Conservation (phyloP, 2,888 invertebrate genomes). For the Polietes domitor region DNA sequence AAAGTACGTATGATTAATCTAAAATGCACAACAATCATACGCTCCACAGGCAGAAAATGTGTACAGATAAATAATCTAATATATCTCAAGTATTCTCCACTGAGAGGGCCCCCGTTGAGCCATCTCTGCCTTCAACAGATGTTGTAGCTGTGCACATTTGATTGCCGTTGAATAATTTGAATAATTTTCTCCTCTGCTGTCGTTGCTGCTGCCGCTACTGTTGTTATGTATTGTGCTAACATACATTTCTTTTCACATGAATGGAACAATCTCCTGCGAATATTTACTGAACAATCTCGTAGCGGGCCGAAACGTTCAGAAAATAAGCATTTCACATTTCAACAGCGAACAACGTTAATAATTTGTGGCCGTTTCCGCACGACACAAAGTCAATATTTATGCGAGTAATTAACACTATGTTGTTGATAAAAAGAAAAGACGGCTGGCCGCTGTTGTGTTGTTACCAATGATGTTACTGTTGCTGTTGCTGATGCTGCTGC, state of each 20-base stretch:
- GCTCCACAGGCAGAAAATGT: too few relatives aligned
- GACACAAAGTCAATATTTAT: slow-evolving; percentile 57
- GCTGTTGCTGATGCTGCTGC: slow-evolving; percentile 48
- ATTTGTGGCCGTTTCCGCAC: slow-evolving; percentile 48
- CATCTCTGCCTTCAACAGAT: background rate
- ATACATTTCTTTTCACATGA: background rate
- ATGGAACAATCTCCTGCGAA: background rate
- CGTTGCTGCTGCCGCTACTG: too few relatives aligned
- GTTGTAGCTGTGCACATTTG: background rate
- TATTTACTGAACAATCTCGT: background rate
- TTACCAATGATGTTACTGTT: too few relatives aligned
- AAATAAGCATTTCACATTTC: slow-evolving; percentile 21
- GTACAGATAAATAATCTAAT: too few relatives aligned
- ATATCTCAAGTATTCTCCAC: too few relatives aligned
- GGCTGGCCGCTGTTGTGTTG: slow-evolving; percentile 44
- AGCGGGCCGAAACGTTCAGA: background rate
- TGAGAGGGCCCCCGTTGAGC: too few relatives aligned
- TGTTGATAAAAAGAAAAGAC: slow-evolving; percentile 41
- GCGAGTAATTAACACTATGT: slow-evolving; percentile 58
- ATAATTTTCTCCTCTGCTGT: background rate
- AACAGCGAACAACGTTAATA: slow-evolving; percentile 8
- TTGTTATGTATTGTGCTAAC: slow-evolving; percentile 24
- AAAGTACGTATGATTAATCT: too few relatives aligned
- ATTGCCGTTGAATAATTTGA: background rate
- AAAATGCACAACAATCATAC: too few relatives aligned